Percentiles rank a stretch among this genome's conserved stretches.
Conservation (phyloP, 92 coral and sea anemone genomes). For the Zoanthus sociatus region DNA sequence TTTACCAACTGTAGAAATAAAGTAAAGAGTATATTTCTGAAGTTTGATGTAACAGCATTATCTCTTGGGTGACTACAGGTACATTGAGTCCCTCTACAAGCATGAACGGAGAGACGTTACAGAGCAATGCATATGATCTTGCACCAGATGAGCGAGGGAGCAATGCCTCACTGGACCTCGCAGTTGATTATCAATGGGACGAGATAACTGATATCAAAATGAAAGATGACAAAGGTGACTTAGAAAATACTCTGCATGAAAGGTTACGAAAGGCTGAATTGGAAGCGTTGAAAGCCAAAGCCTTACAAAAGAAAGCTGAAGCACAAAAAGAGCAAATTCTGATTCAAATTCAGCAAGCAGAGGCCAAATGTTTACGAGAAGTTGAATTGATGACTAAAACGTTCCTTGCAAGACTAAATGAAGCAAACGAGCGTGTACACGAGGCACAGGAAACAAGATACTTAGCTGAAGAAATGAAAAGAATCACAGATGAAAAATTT, state of each 20-base stretch:
- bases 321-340: slow-evolving; percentile 72
- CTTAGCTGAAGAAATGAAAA: slow-evolving; percentile 78
- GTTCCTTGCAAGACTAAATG: slow-evolving; percentile 76
- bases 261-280: slow-evolving; percentile 74
- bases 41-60: not conserved
- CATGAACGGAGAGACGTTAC: slow-evolving; percentile 14
- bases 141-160: not conserved
- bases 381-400: slow-evolving; percentile 83
- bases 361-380: slow-evolving; percentile 81
- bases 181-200: slow-evolving; percentile 42
- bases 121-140: not conserved
- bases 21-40: not conserved
- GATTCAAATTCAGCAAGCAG: slow-evolving; percentile 74
- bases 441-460: slow-evolving; percentile 78
- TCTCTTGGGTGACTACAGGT: not conserved
- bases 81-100: slow-evolving; percentile 15
- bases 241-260: slow-evolving; percentile 37
- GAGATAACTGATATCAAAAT: slow-evolving; percentile 18
- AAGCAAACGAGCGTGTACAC: slow-evolving; percentile 80
- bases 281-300: slow-evolving; percentile 78
- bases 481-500: slow-evolving; percentile 85
- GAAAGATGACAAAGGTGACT: not conserved
- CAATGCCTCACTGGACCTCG: not conserved
- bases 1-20: not conserved
- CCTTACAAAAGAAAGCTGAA: slow-evolving; percentile 83